These are phyloP conservation scores for Antheraea yamamai DNA, from an alignment of 2,888 invertebrate species.

Conservation along the genomic window DNA sequence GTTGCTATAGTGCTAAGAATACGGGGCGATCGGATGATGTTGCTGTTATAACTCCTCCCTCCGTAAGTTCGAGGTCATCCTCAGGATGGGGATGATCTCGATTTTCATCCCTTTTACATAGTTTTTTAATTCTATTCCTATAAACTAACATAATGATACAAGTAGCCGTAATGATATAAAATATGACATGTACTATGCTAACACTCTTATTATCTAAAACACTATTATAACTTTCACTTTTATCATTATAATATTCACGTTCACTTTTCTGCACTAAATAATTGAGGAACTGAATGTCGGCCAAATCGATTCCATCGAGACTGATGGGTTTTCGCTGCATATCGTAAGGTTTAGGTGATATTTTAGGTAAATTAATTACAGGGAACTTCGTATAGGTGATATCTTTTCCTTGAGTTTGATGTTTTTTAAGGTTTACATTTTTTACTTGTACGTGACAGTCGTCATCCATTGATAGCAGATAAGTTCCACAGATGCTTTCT, in stretches of 20 bases:
- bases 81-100: too few species aligned
- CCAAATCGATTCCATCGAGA: neutral
- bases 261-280: neutral
- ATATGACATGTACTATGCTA: too few species aligned
- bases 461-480: constrained; percentile 8
- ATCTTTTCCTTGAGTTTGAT: constrained; percentile 8
- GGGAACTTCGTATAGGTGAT: neutral
- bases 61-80: too few species aligned
- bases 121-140: too few species aligned
- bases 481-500: constrained; percentile 8
- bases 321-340: neutral
- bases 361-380: neutral
- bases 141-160: too few species aligned
- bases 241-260: neutral
- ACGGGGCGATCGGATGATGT: too few species aligned
- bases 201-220: too few species aligned
- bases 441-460: neutral
- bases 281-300: neutral
- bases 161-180: too few species aligned
- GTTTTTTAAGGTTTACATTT: neutral
- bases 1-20: too few species aligned
- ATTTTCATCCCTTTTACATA: too few species aligned
- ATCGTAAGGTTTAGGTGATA: neutral
- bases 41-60: too few species aligned
- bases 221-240: too few species aligned